phyloP scores from a whole-genome alignment of 2,113 vertebrate genomes.

The Girardinichthys multiradiatus region DNA sequence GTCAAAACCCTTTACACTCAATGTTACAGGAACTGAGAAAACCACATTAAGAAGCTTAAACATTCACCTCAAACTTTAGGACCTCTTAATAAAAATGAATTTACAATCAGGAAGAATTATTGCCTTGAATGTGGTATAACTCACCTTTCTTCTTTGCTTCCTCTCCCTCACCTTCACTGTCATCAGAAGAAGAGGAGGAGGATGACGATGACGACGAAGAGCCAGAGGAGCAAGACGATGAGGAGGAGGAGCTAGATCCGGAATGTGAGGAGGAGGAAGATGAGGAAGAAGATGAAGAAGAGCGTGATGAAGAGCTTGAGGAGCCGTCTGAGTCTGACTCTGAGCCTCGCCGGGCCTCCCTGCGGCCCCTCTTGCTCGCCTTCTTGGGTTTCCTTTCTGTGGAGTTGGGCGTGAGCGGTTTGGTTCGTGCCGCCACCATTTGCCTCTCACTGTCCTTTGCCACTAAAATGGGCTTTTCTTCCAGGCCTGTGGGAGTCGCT shows the following conservation, averaged over 20 bases:
- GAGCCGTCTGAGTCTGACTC: slow-evolving; percentile 88
- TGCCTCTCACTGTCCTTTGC: slow-evolving; percentile 78
- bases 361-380: slow-evolving; percentile 75
- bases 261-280: slow-evolving; percentile 90
- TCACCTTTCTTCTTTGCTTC: slow-evolving; percentile 79
- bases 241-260: slow-evolving; percentile 86
- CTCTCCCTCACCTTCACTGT: slow-evolving; percentile 90
- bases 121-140: background rate
- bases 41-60: slow-evolving; percentile 10
- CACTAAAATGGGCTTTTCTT: slow-evolving; percentile 79
- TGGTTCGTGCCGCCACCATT: slow-evolving; percentile 95
- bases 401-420: slow-evolving; percentile 92
- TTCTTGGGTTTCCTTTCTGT: slow-evolving; percentile 90
- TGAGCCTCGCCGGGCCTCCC: slow-evolving; percentile 79
- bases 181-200: slow-evolving; percentile 92
- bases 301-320: slow-evolving; percentile 89
- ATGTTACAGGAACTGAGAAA: slow-evolving; percentile 79
- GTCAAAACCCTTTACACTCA: slow-evolving; percentile 91
- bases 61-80: background rate
- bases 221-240: slow-evolving; percentile 91
- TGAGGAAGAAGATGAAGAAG: slow-evolving; percentile 94
- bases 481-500: slow-evolving; percentile 76
- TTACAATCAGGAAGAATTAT: background rate
- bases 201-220: slow-evolving; percentile 93
- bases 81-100: background rate